Conservation (phyloP, 1,140 invertebrate genomes). For the Wasmannia auropunctata region DNA sequence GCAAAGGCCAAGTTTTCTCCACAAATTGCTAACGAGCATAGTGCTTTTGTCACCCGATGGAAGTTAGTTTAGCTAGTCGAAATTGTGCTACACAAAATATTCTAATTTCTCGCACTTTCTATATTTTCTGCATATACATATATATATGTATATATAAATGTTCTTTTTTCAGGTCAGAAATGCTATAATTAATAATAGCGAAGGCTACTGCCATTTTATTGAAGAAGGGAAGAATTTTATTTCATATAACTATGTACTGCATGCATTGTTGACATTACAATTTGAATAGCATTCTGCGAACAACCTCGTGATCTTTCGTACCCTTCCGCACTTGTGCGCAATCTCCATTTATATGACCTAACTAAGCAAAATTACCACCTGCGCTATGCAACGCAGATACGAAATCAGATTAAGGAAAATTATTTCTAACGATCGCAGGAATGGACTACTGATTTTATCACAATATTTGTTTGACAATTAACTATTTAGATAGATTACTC, state of each 20-base stretch:
- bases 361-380: constrained; percentile 28
- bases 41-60: background rate
- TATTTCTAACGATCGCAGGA: constrained; percentile 15
- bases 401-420: constrained; percentile 40
- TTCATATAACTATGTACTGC: background rate
- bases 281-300: constrained; percentile 3
- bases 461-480: background rate
- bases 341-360: constrained; percentile 30
- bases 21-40: background rate
- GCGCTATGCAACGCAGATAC: constrained; percentile 11
- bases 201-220: background rate
- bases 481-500: background rate
- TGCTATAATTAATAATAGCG: background rate
- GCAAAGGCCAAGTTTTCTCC: background rate
- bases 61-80: background rate
- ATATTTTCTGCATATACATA: background rate
- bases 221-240: background rate
- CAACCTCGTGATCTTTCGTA: constrained; percentile 30
- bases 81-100: background rate
- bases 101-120: background rate
- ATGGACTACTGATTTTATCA: background rate
- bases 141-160: background rate
- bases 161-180: background rate
- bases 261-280: background rate
- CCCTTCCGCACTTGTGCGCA: background rate